Evolutionary conservation across 2,797 vertebrate genomes (phyloP), one percentile per base, ranked within the genome.

Genomic region (Hippocampus kuda): DNA sequence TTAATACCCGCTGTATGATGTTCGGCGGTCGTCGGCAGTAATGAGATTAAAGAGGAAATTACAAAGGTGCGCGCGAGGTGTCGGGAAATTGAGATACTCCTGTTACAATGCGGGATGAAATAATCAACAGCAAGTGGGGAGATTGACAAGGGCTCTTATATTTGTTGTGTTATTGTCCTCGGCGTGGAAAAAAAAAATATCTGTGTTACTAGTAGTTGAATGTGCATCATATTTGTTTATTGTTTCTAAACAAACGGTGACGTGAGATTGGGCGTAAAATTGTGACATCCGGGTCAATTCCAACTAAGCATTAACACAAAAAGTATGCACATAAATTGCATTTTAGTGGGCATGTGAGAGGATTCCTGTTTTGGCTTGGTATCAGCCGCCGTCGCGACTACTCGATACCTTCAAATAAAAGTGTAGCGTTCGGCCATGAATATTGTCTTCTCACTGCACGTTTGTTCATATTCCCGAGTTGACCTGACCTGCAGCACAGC

Each of bases 401-500:
- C 46, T 1, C 46, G 46, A 46, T 46, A 46, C 44, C 13, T 46
- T 46, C 15, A 46, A 46, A 12, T 46, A 46, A 48, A 38, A 38
- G 34, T 34, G 34, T 34, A 34, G 34, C 7, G 7, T 38, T 38
- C 7, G 34, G 34, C 34, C 34, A 38, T 38, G 34, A 42, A 49
- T 51, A 10, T 38, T 26, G n/a, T 15, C 26, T 48, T 26, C 24
- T 54, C 34, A n/a, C 34, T 30, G 13, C 44, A 49, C 53, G 18
- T 34, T 62, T 41, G 38, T 62, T 44, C 48, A 65, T 48, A 48
- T 48, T 48, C 42, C 26, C 3, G 44, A 26, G 24, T 27, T 2
- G 24, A 46, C 20, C 90, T 87, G 86, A 98, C 97, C 95, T 98
- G 96, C 71, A 99, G 89, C 68, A 99, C 97, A 0, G 94, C 90